Conservation (phyloP, 2,888 invertebrate species). For the Sarcophaga carnaria region DNA sequence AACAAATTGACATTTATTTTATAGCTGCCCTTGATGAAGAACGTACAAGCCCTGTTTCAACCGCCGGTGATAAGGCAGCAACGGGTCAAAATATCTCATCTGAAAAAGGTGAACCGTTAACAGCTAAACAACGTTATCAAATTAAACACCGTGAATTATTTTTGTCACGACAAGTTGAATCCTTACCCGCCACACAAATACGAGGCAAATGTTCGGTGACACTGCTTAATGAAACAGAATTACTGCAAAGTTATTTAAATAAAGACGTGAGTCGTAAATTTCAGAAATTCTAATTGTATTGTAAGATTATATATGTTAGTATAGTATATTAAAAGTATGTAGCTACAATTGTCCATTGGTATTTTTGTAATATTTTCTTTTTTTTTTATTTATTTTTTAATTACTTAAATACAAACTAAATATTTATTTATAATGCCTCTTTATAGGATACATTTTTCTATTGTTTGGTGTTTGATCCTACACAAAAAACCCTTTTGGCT, state of each 20-base stretch:
- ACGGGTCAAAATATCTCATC: constrained; percentile 71
- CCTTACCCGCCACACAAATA: constrained; percentile 98
- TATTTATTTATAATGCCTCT: constrained; percentile 77
- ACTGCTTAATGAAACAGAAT: constrained; percentile 99
- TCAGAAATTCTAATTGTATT: constrained; percentile 66
- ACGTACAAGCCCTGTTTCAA: constrained; percentile 81
- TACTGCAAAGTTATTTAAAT: constrained; percentile 96
- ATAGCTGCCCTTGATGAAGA: constrained; percentile 88
- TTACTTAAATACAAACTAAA: constrained; percentile 11
- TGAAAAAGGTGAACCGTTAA: constrained; percentile 86
- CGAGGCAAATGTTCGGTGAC: constrained; percentile 99
- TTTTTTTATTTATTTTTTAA: background rate
- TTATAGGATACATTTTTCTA: constrained; percentile 98
- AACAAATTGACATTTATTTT: constrained; percentile 68
- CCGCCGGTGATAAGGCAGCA: constrained; percentile 73
- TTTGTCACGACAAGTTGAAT: constrained; percentile 98
- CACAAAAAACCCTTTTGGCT: constrained; percentile 98
- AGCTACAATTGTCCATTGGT: no score
- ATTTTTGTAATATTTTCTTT: background rate
- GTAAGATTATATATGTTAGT: background rate
- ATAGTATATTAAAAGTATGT: no score
- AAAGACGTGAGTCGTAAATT: constrained; percentile 90
- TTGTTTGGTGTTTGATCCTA: constrained; percentile 99
- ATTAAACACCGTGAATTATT: constrained; percentile 99
- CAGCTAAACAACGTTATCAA: constrained; percentile 95